A percentile compares a stretch with the other conserved stretches of the same genome.
phyloP scores from a whole-genome alignment of 2,797 vertebrate species.

The Lagorchestes hirsutus region DNA sequence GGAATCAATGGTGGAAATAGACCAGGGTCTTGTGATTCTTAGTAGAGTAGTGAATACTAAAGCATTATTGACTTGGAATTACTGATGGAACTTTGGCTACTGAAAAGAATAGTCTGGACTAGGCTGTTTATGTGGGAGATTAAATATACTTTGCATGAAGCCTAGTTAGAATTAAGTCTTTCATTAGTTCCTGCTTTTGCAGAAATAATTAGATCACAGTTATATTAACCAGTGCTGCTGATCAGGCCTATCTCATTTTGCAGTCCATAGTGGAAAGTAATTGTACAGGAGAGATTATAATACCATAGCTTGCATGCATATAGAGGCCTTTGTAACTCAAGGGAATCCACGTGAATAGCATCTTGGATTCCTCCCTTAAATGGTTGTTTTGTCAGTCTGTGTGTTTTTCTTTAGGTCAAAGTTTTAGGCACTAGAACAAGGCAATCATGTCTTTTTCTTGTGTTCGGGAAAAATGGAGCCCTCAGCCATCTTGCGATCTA shows the following conservation, averaged over 20 bases:
- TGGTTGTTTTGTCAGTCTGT: neutral
- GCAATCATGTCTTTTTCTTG: neutral
- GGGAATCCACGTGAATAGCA: neutral
- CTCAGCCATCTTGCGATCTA: neutral
- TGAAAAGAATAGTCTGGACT: neutral
- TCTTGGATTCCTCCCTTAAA: neutral
- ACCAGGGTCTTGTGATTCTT: slow-evolving; percentile 11
- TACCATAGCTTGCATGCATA: neutral
- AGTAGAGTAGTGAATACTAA: neutral
- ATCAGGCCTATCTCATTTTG: neutral
- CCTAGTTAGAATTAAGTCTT: neutral
- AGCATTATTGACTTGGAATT: slow-evolving; percentile 7
- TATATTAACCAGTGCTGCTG: neutral
- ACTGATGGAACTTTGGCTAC: neutral
- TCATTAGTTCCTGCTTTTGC: neutral
- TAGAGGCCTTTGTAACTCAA: neutral
- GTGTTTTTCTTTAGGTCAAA: neutral
- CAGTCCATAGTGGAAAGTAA: too few species aligned
- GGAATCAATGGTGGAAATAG: slow-evolving; percentile 1
- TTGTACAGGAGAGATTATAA: neutral
- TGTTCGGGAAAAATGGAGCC: neutral
- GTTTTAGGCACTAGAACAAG: neutral
- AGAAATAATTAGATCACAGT: neutral
- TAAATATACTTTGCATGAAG: neutral
- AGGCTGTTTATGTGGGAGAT: neutral